phyloP scores from a whole-genome alignment of 2,113 vertebrate species.

The Brachyhypopomus occidentalis region DNA sequence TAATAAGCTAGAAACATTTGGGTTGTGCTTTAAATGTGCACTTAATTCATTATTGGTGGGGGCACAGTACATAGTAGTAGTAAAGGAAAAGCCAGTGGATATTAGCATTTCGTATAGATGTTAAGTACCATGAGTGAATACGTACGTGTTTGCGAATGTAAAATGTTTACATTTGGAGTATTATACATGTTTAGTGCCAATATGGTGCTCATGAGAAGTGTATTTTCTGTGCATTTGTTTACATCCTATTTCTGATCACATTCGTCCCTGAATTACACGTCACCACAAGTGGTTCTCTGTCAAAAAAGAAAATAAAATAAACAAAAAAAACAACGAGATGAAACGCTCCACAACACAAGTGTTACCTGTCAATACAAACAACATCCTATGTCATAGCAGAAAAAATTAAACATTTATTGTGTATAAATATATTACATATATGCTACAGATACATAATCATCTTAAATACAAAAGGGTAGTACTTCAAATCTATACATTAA shows the following conservation, averaged over 20 bases:
- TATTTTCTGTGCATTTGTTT: no score
- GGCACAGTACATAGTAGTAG: no score
- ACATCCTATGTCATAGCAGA: slow-evolving; percentile 61
- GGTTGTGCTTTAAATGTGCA: not conserved
- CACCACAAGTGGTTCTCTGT: not conserved
- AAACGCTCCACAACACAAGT: not conserved
- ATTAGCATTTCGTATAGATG: no score
- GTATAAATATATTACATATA: slow-evolving; percentile 99
- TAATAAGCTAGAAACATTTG: not conserved
- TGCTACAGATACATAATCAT: slow-evolving; percentile 99
- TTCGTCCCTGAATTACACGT: no score
- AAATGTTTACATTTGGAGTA: no score
- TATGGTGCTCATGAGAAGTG: no score
- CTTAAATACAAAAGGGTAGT: slow-evolving; percentile 99
- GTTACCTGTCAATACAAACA: not conserved
- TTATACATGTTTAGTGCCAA: no score
- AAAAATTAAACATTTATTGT: slow-evolving; percentile 99
- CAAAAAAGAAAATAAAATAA: not conserved
- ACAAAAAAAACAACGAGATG: not conserved
- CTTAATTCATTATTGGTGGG: not conserved
- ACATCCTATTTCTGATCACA: no score
- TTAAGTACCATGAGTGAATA: no score
- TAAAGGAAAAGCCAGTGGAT: no score
- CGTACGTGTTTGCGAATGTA: no score
- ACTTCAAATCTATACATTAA: slow-evolving; percentile 99